Conservation (phyloP, 2,113 vertebrate species). For the Calonectris borealis region DNA sequence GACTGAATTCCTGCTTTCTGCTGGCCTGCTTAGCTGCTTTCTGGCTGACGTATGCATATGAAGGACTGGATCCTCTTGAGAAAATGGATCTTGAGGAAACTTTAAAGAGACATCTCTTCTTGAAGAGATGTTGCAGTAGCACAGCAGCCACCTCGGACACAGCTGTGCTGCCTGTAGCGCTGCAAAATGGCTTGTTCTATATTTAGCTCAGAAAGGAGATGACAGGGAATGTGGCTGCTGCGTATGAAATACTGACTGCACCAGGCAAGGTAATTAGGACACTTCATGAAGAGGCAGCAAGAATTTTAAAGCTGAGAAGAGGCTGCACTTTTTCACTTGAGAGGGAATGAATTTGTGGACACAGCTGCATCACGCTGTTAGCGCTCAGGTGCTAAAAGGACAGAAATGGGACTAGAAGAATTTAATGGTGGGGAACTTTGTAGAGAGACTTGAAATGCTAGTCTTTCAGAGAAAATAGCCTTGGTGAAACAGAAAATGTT, state of each 20-base stretch:
- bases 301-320: neutral
- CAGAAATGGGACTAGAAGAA: neutral
- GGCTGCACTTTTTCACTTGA: neutral
- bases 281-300: neutral
- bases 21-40: neutral
- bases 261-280: neutral
- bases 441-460: neutral
- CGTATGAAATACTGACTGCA: neutral
- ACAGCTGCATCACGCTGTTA: neutral
- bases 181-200: neutral
- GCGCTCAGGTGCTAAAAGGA: neutral
- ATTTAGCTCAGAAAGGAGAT: neutral
- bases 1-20: neutral
- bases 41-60: fast-evolving
- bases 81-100: neutral
- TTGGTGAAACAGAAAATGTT: neutral
- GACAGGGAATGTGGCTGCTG: neutral
- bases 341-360: neutral
- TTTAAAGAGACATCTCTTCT: neutral
- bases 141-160: fast-evolving
- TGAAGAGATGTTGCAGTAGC: neutral
- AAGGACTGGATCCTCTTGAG: neutral
- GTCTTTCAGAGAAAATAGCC: neutral
- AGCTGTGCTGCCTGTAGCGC: neutral
- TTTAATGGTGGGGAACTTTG: neutral